phyloP scores from a whole-genome alignment of 1,140 invertebrate species.

The Drosophila orena region DNA sequence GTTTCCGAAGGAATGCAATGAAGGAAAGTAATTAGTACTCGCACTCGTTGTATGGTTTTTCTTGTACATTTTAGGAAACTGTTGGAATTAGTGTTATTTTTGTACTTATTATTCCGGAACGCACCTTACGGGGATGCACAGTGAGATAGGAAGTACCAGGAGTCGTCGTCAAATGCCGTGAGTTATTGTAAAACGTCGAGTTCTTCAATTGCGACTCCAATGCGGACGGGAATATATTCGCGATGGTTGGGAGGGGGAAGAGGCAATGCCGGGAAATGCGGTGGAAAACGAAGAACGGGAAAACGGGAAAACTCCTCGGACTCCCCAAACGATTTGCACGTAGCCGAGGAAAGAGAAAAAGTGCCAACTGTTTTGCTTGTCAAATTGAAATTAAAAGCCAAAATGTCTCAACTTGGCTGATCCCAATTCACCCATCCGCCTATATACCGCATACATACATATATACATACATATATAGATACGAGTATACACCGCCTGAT shows the following conservation, averaged over 20 bases:
- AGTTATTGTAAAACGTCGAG: conserved; percentile 74
- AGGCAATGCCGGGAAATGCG: background rate
- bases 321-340: conserved; percentile 34
- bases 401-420: conserved; percentile 57
- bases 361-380: conserved; percentile 75
- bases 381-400: conserved; percentile 82
- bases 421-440: background rate
- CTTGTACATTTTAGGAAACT: background rate
- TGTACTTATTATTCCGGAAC: background rate
- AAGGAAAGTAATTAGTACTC: no score
- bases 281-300: no score
- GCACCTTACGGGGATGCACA: conserved; percentile 15
- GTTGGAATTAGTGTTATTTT: background rate
- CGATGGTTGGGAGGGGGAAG: background rate
- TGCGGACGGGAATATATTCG: conserved; percentile 17
- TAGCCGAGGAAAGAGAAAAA: conserved; percentile 40
- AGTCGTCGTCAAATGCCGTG: conserved; percentile 74
- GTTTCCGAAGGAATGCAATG: no score
- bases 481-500: background rate
- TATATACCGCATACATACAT: no score
- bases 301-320: conserved; percentile 23
- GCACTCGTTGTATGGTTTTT: no score
- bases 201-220: conserved; percentile 42
- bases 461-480: background rate
- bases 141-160: conserved; percentile 35